phyloP scores from a whole-genome alignment of 2,797 vertebrate species.

The Poecilia velifera region DNA sequence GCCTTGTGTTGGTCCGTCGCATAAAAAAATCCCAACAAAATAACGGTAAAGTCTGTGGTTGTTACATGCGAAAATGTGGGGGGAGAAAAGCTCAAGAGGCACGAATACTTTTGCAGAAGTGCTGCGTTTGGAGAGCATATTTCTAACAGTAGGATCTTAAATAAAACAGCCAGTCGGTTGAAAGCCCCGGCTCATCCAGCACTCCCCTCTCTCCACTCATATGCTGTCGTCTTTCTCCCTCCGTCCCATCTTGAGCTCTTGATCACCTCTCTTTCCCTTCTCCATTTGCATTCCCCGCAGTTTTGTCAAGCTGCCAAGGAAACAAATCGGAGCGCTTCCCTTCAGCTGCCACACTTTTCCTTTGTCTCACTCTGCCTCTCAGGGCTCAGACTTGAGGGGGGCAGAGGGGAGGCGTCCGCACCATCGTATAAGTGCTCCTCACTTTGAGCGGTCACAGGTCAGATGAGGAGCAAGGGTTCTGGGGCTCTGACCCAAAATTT shows the following conservation, averaged over 20 bases:
- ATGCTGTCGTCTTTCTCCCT: constrained; percentile 62
- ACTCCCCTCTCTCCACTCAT: constrained; percentile 60
- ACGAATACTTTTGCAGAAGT: not conserved
- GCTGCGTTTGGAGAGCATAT: not conserved
- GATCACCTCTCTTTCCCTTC: constrained; percentile 84
- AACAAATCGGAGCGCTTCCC: constrained; percentile 85
- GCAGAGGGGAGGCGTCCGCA: constrained; percentile 13
- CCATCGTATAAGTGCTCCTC: constrained; percentile 61
- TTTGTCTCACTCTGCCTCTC: constrained; percentile 64
- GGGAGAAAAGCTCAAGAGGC: not conserved
- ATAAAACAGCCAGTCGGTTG: not conserved
- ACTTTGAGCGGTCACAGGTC: constrained; percentile 60
- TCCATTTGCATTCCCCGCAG: constrained; percentile 85
- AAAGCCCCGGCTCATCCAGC: constrained; percentile 70
- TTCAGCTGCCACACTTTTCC: constrained; percentile 70
- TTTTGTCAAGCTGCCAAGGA: constrained; percentile 92
- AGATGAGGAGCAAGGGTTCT: constrained; percentile 56
- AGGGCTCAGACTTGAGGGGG: constrained; percentile 18
- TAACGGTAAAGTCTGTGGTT: not conserved
- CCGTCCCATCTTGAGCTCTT: constrained; percentile 70
- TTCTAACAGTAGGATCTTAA: not conserved
- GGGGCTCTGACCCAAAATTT: constrained; percentile 58
- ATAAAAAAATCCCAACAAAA: not conserved
- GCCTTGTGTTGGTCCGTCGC: not conserved
- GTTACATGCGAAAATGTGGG: not conserved